phyloP scores from a whole-genome alignment of 2,113 vertebrate species.

The Etheostoma cragini region DNA sequence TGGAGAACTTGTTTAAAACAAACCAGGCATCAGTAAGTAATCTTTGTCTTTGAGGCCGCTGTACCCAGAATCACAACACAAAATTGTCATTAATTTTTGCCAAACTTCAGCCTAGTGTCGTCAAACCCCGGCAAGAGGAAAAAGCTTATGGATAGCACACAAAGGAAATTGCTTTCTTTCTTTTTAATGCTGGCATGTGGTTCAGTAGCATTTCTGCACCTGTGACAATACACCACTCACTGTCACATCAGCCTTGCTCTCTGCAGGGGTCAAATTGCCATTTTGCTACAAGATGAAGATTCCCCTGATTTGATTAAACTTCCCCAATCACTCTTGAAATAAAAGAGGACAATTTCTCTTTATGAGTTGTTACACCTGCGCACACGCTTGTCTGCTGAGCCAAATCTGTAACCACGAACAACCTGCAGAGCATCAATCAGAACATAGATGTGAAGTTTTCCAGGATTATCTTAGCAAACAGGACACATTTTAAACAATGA shows the following conservation, averaged over 20 bases:
- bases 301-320: constrained; percentile 74
- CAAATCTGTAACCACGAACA: neutral
- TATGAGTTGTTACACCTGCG: constrained; percentile 69
- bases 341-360: constrained; percentile 66
- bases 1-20: neutral
- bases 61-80: neutral
- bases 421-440: constrained; percentile 43
- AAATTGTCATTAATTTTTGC: constrained; percentile 51
- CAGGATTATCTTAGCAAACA: constrained; percentile 7
- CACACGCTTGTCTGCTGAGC: constrained; percentile 34
- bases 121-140: constrained; percentile 35
- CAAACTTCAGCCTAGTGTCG: constrained; percentile 46
- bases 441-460: constrained; percentile 16
- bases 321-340: constrained; percentile 62
- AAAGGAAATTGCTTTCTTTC: constrained; percentile 80
- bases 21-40: neutral
- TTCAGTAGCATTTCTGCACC: constrained; percentile 72
- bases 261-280: constrained; percentile 80
- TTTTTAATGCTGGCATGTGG: constrained; percentile 75
- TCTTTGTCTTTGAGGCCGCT: neutral
- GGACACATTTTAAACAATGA: constrained; percentile 22
- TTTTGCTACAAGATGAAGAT: constrained; percentile 73
- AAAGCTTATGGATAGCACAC: constrained; percentile 61
- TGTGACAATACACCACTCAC: constrained; percentile 73
- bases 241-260: constrained; percentile 63